These are phyloP conservation scores for Dermatophagoides farinae DNA, from an alignment of 1,140 invertebrate genomes.

Conservation along the genomic window DNA sequence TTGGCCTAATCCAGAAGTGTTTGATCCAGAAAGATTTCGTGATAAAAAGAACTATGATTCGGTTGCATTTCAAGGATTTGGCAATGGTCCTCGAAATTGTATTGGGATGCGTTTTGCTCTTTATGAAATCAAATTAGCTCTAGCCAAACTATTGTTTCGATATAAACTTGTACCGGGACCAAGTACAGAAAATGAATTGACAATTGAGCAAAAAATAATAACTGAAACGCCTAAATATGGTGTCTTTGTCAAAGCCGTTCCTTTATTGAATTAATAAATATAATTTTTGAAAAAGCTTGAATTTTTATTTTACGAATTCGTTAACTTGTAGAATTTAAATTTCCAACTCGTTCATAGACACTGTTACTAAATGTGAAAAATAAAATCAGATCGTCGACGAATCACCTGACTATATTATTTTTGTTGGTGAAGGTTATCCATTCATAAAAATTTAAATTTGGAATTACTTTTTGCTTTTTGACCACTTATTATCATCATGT, in stretches of 20 bases:
- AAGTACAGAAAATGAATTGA: conserved; percentile 5
- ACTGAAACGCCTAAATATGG: conserved; percentile 20
- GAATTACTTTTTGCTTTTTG: not conserved
- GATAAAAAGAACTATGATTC: conserved; percentile 2
- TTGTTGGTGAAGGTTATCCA: conserved; percentile 12
- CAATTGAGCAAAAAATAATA: conserved; percentile 15
- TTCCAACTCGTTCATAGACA: not conserved
- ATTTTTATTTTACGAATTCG: not conserved
- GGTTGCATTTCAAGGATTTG: conserved; percentile 12
- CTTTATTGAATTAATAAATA: not conserved
- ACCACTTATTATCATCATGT: not conserved
- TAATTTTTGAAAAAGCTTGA: not conserved
- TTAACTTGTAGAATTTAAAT: not conserved
- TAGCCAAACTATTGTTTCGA: conserved; percentile 13
- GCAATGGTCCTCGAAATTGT: conserved; percentile 8
- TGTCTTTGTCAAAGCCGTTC: conserved; percentile 18
- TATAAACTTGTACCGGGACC: conserved; percentile 11
- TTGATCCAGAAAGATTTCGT: conserved; percentile 26
- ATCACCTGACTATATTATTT: conserved; percentile 25
- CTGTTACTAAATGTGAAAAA: not conserved
- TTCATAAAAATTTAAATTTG: not conserved
- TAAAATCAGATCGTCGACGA: not conserved
- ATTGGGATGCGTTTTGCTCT: conserved; percentile 24
- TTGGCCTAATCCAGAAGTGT: conserved; percentile 27
- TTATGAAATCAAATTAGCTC: conserved; percentile 15